Conservation (phyloP, 2,113 vertebrate species). For the Melanocharis versteri region DNA sequence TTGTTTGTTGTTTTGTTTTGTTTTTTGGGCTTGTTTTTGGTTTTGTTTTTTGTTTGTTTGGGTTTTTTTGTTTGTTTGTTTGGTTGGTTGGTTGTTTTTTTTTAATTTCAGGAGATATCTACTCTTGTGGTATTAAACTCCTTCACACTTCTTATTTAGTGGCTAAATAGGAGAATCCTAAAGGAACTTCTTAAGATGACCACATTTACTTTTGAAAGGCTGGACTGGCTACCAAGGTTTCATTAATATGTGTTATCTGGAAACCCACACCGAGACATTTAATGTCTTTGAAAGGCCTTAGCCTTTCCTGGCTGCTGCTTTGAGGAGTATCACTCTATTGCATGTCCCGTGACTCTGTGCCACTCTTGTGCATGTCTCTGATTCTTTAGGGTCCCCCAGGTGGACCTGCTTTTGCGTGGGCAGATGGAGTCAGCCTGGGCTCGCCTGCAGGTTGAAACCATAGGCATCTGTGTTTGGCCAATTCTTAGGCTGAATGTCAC, state of each 20-base stretch:
- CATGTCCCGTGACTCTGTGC: no score
- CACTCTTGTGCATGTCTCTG: neutral
- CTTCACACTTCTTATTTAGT: neutral
- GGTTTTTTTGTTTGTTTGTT: no score
- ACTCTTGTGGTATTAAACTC: neutral
- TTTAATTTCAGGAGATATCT: neutral
- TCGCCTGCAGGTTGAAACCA: neutral
- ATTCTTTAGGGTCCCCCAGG: neutral
- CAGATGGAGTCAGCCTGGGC: neutral
- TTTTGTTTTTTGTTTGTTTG: no score
- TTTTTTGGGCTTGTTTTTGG: no score
- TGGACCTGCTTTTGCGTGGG: accelerated
- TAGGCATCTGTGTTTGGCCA: neutral
- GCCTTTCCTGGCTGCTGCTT: neutral
- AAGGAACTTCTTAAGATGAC: neutral
- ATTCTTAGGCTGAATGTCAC: neutral
- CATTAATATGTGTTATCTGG: neutral
- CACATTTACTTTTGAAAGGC: neutral
- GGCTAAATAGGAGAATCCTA: neutral
- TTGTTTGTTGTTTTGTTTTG: neutral
- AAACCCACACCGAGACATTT: neutral
- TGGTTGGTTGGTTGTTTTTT: neutral
- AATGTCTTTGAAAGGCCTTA: neutral
- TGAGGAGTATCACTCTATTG: no score
- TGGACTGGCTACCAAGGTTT: neutral